Base-by-base conservation (phyloP, 2,888 invertebrate genomes). In the Sphaerophoria taeniata region DNA sequence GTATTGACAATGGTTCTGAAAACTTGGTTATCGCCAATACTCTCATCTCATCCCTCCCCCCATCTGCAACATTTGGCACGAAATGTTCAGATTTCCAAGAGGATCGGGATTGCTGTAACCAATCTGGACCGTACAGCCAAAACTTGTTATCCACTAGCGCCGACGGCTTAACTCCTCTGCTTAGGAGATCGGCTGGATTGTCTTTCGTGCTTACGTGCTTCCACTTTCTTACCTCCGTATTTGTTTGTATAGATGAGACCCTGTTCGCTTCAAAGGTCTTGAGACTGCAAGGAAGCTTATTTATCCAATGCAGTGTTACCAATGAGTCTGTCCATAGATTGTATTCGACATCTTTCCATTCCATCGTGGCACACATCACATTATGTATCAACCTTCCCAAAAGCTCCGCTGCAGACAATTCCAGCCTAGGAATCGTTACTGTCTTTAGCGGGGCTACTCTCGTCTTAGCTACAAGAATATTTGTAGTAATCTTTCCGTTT, bases 251-350 rank as follows among this genome's bases (percentile, higher is more conserved):
- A 4, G 34, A 58, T 7, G 73, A 34, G 11, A 75, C 58, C 6
- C 80, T 31, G 34, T 77, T 76, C 9, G 55, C 58, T 9, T 80
- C 69, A 16, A 71, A 82, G 3, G 75, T 58, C 33, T 79, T 79
- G 5, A 77, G 45, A 6, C 36, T 7, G 12, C 24, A 16, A 16
- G 76, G 60, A 3, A 16, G 6, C 12, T 72, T 75, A 4, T 49
- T 47, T 0, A 79, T 9, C 77, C 81, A 77, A 31, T 70, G 61
- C 12, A 77, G n/a, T 2, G 60, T 65, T 11, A 81, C 65, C 1
- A 36, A 16, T 2, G 86, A 86, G 11, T 86, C 86, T 7, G 77
- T 65, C 77, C 85, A 85, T n/a, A 71, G 36, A 31, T 43, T 11
- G 6, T 43, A 43, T 11, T 43, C 39, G 11, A 43, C 6, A 43